A percentile compares a stretch with the other conserved stretches of the same genome.
Evolutionary conservation across 2,113 vertebrate species (phyloP).

Genomic region (Uropsilus gracilis): DNA sequence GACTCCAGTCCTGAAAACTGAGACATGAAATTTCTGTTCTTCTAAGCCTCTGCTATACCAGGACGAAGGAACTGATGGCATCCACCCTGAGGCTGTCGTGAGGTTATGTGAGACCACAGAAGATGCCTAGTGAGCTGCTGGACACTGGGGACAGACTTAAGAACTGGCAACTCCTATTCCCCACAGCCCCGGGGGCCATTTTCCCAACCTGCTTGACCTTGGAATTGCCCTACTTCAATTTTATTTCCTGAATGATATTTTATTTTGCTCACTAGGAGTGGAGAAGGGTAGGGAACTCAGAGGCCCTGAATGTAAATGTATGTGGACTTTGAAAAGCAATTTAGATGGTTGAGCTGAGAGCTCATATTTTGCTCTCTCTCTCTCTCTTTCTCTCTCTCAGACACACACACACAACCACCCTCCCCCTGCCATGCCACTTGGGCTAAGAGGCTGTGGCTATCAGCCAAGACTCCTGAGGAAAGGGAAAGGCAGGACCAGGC

Average conservation of each 20-base stretch:
- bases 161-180: neutral
- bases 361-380: neutral
- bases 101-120: neutral
- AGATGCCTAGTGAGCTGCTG: neutral
- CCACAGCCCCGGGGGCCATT: neutral
- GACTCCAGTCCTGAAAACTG: neutral
- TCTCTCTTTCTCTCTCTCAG: too few species aligned
- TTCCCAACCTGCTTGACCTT: neutral
- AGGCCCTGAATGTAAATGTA: neutral
- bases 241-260: slow-evolving; percentile 21
- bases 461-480: neutral
- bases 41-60: fast-evolving
- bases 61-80: fast-evolving
- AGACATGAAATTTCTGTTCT: too few species aligned
- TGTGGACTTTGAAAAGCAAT: neutral
- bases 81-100: fast-evolving
- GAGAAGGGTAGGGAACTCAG: neutral
- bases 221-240: neutral
- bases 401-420: neutral
- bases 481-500: neutral
- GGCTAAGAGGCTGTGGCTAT: neutral
- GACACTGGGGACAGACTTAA: neutral
- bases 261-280: slow-evolving; percentile 16
- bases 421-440: neutral
- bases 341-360: neutral